Evolutionary conservation across 1,140 invertebrate species (phyloP).

Genomic region (Dreissena polymorpha): DNA sequence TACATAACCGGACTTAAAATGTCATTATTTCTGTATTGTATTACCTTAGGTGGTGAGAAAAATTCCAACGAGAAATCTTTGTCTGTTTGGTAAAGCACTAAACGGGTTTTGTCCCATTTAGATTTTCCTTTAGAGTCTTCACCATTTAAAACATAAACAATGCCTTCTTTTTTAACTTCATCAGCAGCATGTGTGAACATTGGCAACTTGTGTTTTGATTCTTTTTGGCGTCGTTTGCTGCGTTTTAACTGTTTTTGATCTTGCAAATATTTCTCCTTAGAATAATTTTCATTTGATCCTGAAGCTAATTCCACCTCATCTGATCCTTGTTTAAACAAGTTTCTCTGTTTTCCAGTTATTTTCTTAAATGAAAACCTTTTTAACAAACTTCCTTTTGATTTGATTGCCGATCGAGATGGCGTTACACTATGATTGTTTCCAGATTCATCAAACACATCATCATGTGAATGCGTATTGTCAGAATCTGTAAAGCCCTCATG

Average conservation of each 20-base stretch:
- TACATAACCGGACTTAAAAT: too few relatives aligned
- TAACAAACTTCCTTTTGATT: constrained; percentile 89
- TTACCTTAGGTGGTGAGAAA: constrained; percentile 95
- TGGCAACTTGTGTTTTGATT: constrained; percentile 92
- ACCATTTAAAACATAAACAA: constrained; percentile 90
- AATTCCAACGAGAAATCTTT: constrained; percentile 97
- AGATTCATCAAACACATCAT: constrained; percentile 83
- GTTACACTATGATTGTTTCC: constrained; percentile 61
- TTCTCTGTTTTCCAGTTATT: constrained; percentile 85
- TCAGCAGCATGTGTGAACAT: constrained; percentile 44
- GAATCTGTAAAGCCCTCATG: constrained; percentile 77
- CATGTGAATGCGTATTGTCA: background rate
- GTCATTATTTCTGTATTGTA: too few relatives aligned
- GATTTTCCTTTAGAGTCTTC: constrained; percentile 92
- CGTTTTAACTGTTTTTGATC: constrained; percentile 63
- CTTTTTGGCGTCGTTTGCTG: constrained; percentile 86
- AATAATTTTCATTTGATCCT: constrained; percentile 72
- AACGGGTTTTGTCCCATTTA: constrained; percentile 96
- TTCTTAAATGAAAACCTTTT: constrained; percentile 89
- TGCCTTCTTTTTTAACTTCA: constrained; percentile 94
- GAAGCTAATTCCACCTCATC: constrained; percentile 91
- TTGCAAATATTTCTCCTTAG: constrained; percentile 60
- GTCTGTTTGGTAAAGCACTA: constrained; percentile 93
- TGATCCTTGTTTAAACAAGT: constrained; percentile 94
- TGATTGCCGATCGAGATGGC: constrained; percentile 84